Evolutionary conservation across 1,140 invertebrate species (phyloP), one percentile per base, ranked within the genome.

Genomic region (Bombus breviceps): DNA sequence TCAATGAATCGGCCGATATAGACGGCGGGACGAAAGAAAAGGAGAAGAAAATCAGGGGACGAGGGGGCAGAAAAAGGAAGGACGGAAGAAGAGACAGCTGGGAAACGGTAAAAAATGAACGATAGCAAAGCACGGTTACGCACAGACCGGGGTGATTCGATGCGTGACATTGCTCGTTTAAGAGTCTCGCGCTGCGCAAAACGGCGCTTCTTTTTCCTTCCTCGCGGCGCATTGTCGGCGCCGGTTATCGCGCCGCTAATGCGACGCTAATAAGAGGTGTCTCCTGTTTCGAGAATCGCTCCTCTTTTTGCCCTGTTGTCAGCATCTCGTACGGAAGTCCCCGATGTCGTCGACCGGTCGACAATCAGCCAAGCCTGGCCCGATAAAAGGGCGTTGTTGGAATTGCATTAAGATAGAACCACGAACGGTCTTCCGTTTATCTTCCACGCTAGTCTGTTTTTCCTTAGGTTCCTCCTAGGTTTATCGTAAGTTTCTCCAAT

Each of bases 81-180:
- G 18, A 41, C 22, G 59, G 57, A 73, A 71, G 43, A 66, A 47
- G 32, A 28, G 59, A 62, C 59, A 41, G 39, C 2, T 37, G 41
- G 66, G 37, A 64, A 41, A 71, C 28, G 57, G 41, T 79, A 85
- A 80, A 89, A 90, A 91, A 85, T 57, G 64, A 53, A 79, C 75
- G 79, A 88, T 89, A 90, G 85, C 86, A 41, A 78, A 75, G 88
- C 81, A 86, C 86, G 84, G 89, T 91, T 92, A 87, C 91, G 90
- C 90, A 86, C 92, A 92, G 28, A 87, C 88, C 89, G 66, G 79
- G 91, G 88, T 91, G 92, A 93, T 94, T 88, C 92, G 92, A 93
- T 93, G 92, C 93, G 92, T 93, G 92, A 93, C 92, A 93, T 92
- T 92, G 93, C 91, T 93, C 93, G 91, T 93, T 93, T 91, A 88